Evolutionary conservation across 2,113 vertebrate species (phyloP), one percentile per base, ranked within the genome.

Genomic region (Acrocephalus arundinaceus): DNA sequence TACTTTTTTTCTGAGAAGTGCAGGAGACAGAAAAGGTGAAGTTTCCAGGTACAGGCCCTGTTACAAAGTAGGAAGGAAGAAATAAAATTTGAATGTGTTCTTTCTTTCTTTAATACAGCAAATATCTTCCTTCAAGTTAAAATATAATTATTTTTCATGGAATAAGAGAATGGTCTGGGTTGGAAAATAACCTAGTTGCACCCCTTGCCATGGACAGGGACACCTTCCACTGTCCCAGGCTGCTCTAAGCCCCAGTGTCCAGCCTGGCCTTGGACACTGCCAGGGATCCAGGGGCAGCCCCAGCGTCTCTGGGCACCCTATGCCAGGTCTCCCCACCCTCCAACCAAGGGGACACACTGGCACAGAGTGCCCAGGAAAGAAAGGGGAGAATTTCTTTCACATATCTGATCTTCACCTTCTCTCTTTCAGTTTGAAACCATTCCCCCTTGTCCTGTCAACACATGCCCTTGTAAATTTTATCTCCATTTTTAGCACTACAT

Each of bases 151-250:
- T 43, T 88, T 79, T 66, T 54, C 21, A 43, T 10, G 13, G 11
- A 63, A 20, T 12, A 24, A n/a, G 3, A 24, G 43, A 30, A 41
- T 49, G 15, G 2, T 24, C 11, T 59, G 17, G 10, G 27, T 37
- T 43, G 37, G 37, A 52, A 58, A 59, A 59, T 51, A 39, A 25
- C 17, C 8, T 25, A 21, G 3, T 71, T 71, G 39, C 13, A 62
- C 2, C 13, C 19, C 3, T 4, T 45, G 9, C 8, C 16, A 17
- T 35, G 19, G 7, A 20, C 24, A 76, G 45, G 21, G 11, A 43
- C 52, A 43, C 8, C 11, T 51, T 2, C 25, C 35, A 35, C 9
- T 11, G 0, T 20, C 1, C 61, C 52, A 51, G 13, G 10, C 0
- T 76, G 10, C 14, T 68, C 27, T 31, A 20, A 48, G 28, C 22